Conservation (phyloP, 2,888 invertebrate species). For the Agrotis puta region DNA sequence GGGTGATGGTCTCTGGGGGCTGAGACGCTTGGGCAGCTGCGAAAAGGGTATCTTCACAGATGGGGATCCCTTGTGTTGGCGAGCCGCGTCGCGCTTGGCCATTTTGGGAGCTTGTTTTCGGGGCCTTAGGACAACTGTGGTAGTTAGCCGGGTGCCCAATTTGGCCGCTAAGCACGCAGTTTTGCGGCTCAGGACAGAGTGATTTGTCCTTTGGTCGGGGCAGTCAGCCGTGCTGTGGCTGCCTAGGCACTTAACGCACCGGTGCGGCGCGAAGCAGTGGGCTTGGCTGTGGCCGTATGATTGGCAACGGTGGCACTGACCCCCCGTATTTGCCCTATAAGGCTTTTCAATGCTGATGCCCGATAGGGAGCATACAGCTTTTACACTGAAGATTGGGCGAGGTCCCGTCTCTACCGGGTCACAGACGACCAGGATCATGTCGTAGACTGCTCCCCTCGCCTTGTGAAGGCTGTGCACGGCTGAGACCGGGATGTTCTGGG, state of each 20-base stretch:
- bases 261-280: no score
- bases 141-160: background rate
- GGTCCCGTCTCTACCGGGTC: background rate
- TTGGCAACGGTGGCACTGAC: background rate
- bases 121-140: background rate
- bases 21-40: background rate
- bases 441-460: background rate
- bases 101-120: background rate
- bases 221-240: no score
- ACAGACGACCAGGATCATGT: background rate
- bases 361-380: background rate
- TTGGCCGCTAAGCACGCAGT: background rate
- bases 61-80: background rate
- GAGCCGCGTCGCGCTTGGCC: background rate
- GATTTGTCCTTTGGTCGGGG: no score
- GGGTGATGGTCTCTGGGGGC: background rate
- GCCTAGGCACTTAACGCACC: no score
- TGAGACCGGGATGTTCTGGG: no score
- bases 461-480: background rate
- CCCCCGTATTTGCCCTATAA: rapidly evolving
- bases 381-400: background rate
- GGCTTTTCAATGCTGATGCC: background rate
- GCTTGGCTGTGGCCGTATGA: no score
- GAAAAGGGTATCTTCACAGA: background rate
- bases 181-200: no score